Percentiles rank a stretch among this genome's conserved stretches.
Evolutionary conservation across 2,797 vertebrate species (phyloP).

Genomic region (Aplochiton taeniatus): DNA sequence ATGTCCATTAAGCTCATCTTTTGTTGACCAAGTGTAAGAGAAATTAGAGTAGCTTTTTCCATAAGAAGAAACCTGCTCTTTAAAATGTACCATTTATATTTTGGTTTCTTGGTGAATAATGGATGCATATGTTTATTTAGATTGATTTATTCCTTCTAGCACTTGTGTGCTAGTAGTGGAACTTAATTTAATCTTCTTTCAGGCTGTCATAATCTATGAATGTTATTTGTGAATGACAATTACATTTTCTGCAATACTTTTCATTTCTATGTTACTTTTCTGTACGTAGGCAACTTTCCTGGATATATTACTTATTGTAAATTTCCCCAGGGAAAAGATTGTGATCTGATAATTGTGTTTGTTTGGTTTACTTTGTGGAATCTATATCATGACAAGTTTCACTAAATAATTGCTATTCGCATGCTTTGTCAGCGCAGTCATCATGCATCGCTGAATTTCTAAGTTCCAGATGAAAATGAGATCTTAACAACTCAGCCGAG

Average conservation of each 20-base stretch:
- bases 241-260: conserved; percentile 20
- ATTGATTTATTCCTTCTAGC: conserved; percentile 16
- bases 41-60: too few relatives aligned
- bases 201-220: conserved; percentile 30
- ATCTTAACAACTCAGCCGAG: too few relatives aligned
- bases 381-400: not conserved
- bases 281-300: conserved; percentile 43
- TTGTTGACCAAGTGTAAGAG: too few relatives aligned
- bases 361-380: too few relatives aligned
- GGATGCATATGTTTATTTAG: conserved; percentile 23
- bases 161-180: conserved; percentile 10
- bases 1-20: too few relatives aligned
- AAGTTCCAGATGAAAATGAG: too few relatives aligned
- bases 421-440: too few relatives aligned
- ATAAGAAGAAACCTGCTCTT: not conserved
- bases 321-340: conserved; percentile 49
- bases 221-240: conserved; percentile 35
- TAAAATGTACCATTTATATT: conserved; percentile 4
- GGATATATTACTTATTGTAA: conserved; percentile 32
- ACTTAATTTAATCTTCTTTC: conserved; percentile 36
- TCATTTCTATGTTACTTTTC: conserved; percentile 39
- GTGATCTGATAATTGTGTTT: conserved; percentile 36
- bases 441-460: too few relatives aligned
- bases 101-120: too few relatives aligned
- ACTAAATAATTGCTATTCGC: not conserved